Evolutionary conservation across 1,140 invertebrate genomes (phyloP).

Genomic region (Samia ricini): DNA sequence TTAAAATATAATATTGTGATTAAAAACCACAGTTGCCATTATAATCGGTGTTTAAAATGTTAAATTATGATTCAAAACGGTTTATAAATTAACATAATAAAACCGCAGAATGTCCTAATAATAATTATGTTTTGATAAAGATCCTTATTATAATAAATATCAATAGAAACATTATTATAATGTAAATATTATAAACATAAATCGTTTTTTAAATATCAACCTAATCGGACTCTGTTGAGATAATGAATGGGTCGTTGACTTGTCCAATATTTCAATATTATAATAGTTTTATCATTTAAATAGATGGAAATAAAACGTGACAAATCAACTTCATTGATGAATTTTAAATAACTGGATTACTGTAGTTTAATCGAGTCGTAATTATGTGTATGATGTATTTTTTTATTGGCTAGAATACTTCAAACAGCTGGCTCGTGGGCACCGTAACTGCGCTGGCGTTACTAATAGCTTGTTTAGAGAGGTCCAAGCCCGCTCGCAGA

Average conservation of each 20-base stretch:
- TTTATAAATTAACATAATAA: not conserved
- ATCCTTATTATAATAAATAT: not conserved
- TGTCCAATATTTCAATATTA: not conserved
- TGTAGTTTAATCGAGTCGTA: no score
- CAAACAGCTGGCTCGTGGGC: no score
- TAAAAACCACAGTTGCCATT: not conserved
- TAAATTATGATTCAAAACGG: not conserved
- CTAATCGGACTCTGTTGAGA: not conserved
- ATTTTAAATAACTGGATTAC: no score
- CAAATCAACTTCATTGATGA: not conserved
- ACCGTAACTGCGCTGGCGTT: no score
- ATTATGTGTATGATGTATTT: no score
- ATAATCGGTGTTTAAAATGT: not conserved
- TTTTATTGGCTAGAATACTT: no score
- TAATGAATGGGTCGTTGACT: not conserved
- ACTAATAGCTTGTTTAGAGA: no score
- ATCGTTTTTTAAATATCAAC: not conserved
- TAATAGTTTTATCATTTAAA: not conserved
- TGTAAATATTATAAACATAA: not conserved
- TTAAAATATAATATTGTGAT: not conserved
- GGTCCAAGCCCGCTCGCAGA: no score
- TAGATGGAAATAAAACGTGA: not conserved
- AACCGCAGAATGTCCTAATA: not conserved
- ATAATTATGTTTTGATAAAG: conserved; percentile 3
- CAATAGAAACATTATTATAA: not conserved